Conservation (phyloP, 2,888 invertebrate genomes). For the Ophion ventricosus region DNA sequence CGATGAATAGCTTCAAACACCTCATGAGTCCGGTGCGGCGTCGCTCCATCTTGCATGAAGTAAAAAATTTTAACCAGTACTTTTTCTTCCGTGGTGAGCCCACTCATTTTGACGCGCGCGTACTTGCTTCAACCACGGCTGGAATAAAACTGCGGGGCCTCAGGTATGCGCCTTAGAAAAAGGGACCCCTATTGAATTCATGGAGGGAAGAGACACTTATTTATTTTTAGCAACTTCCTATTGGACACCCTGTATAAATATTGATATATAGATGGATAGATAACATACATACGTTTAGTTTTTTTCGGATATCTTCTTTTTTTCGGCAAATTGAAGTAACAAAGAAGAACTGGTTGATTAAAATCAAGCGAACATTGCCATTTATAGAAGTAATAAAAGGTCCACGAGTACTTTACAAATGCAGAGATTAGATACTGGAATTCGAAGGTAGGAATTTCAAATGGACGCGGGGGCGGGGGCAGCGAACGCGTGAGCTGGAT, state of each 20-base stretch:
- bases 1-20: too few species aligned
- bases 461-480: background rate
- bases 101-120: too few species aligned
- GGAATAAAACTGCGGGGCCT: too few species aligned
- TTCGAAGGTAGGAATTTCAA: background rate
- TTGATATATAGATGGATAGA: background rate
- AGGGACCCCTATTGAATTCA: too few species aligned
- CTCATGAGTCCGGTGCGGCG: too few species aligned
- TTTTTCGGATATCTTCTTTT: background rate
- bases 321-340: background rate
- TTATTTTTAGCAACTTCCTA: too few species aligned
- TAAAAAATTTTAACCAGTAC: too few species aligned
- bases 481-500: background rate
- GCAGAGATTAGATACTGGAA: constrained; percentile 2
- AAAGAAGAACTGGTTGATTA: background rate
- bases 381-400: background rate
- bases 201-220: too few species aligned
- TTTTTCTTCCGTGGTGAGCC: too few species aligned
- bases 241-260: background rate
- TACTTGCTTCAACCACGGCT: too few species aligned
- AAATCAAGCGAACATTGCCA: background rate
- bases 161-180: too few species aligned
- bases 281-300: background rate
- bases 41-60: too few species aligned
- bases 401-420: constrained; percentile 5